These are phyloP conservation scores for Nannoperca australis DNA, from an alignment of 2,797 vertebrate species.

Conservation along the genomic window DNA sequence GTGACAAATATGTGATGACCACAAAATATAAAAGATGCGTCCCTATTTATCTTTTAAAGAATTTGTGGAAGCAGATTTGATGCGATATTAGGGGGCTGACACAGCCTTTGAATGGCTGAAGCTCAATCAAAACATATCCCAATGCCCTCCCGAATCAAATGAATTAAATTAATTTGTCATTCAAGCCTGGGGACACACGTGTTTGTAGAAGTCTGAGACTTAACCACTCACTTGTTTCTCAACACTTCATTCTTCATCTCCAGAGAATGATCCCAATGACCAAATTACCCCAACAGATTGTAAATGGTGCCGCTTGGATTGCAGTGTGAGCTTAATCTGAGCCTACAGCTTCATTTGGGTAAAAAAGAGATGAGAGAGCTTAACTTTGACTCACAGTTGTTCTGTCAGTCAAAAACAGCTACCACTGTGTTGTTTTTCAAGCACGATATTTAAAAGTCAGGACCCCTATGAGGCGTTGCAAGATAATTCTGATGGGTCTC, in stretches of 20 bases:
- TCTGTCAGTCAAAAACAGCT: constrained; percentile 51
- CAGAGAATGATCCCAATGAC: constrained; percentile 54
- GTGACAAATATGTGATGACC: background rate
- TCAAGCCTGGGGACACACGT: background rate
- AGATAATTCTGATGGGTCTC: background rate
- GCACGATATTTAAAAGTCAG: background rate
- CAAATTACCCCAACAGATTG: constrained; percentile 77
- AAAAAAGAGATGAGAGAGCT: constrained; percentile 62
- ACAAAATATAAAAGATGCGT: background rate
- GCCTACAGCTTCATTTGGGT: constrained; percentile 65
- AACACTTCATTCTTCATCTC: constrained; percentile 33
- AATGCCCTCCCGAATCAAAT: too few species aligned
- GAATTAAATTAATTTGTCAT: too few species aligned
- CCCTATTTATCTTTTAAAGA: background rate
- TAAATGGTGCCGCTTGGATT: constrained; percentile 66
- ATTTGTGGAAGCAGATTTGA: background rate
- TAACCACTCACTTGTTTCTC: constrained; percentile 5
- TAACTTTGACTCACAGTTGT: constrained; percentile 69
- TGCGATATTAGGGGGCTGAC: background rate
- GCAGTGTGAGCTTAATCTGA: constrained; percentile 71
- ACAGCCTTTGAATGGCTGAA: background rate
- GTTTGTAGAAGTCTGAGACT: constrained; percentile 15
- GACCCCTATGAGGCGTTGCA: background rate
- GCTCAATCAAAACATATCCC: too few species aligned
- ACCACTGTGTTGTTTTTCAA: constrained; percentile 35